Evolutionary conservation across 2,113 vertebrate species (phyloP).

Genomic region (Strigops habroptila): DNA sequence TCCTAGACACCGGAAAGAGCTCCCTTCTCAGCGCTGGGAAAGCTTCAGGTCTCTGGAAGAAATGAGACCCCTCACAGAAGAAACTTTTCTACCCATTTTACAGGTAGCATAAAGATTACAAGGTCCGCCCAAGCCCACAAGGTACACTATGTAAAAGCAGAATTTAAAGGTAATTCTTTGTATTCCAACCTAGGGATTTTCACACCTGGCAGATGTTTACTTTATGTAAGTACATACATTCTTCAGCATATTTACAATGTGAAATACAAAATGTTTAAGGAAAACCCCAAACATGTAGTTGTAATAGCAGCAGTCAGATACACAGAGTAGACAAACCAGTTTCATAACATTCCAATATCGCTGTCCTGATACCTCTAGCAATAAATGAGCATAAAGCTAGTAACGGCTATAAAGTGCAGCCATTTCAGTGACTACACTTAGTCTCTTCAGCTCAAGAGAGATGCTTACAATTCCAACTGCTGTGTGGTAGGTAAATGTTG

Average conservation of each 20-base stretch:
- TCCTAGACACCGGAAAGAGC: neutral
- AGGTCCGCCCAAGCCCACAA: neutral
- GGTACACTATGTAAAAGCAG: neutral
- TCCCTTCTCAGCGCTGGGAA: neutral
- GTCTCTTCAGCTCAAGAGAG: neutral
- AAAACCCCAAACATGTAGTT: neutral
- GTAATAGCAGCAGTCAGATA: neutral
- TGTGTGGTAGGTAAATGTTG: rapidly evolving
- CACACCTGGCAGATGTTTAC: neutral
- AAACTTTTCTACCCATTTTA: neutral
- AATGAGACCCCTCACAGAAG: neutral
- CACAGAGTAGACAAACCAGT: neutral
- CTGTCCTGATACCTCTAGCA: neutral
- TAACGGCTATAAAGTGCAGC: neutral
- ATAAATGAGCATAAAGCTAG: neutral
- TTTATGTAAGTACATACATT: no score
- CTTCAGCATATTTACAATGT: neutral
- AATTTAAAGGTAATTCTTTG: neutral
- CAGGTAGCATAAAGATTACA: neutral
- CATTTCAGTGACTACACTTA: neutral
- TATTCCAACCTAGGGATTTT: neutral
- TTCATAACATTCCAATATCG: neutral
- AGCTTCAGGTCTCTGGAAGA: neutral
- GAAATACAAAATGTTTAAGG: neutral
- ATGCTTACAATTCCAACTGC: neutral